Evolutionary conservation across 1,140 invertebrate genomes (phyloP).

Genomic region (Teleopsis dalmanni): DNA sequence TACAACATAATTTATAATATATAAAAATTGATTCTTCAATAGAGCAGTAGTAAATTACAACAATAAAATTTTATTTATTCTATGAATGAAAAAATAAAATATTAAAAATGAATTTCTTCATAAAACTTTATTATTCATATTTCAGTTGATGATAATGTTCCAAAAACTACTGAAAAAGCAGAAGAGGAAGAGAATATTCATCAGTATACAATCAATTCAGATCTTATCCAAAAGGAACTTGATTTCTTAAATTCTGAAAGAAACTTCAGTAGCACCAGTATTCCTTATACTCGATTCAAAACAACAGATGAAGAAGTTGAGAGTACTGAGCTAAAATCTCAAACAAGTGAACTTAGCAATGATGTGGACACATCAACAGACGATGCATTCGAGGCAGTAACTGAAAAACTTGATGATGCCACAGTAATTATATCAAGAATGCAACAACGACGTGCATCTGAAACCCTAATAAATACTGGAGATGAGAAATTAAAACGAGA

Average conservation of each 20-base stretch:
- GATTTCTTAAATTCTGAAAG: conserved; percentile 5
- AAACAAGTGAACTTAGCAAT: background rate
- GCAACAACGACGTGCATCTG: conserved; percentile 20
- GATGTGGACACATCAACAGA: background rate
- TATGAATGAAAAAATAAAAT: too few species aligned
- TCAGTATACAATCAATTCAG: too few species aligned
- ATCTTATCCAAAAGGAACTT: too few species aligned
- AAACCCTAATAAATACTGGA: conserved; percentile 12
- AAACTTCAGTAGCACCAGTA: conserved; percentile 18
- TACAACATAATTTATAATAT: too few species aligned
- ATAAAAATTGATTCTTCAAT: too few species aligned
- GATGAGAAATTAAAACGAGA: background rate
- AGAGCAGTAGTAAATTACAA: too few species aligned
- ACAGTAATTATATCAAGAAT: conserved; percentile 30
- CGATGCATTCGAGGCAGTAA: conserved; percentile 4
- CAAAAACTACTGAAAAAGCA: too few species aligned
- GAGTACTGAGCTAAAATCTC: background rate
- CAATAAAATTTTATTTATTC: too few species aligned
- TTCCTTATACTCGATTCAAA: conserved; percentile 19
- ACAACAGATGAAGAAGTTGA: background rate
- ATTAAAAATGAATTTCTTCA: too few species aligned
- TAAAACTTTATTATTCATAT: too few species aligned
- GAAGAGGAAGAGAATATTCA: too few species aligned
- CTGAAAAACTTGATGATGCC: conserved; percentile 20
- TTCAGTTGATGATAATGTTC: too few species aligned